Base-by-base conservation (phyloP, 2,113 vertebrate genomes). In the Eptesicus fuscus region DNA sequence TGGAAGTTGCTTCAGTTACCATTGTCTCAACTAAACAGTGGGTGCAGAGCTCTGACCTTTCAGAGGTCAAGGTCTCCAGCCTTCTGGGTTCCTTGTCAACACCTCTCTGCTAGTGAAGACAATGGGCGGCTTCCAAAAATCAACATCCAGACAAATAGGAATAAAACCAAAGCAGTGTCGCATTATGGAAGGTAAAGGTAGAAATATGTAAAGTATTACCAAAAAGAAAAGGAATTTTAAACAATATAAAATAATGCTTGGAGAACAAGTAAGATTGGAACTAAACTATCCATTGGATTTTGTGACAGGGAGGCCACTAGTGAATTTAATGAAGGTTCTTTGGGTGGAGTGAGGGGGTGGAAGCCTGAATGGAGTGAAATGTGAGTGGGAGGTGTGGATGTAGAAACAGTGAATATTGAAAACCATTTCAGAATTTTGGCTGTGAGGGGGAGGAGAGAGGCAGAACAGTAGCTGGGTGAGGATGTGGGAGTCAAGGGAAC, bases 341-440 rank as follows among this genome's bases (percentile, higher is more conserved):
- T 88, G 77, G 51, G 80, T 76, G 67, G 90, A 93, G 49, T 88
- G 92, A 93, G 85, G 85, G 32, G 95, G 96, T 70, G 49, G 96
- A 84, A 93, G 84, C 77, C n/a, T 88, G 96, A 96, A 93, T 95
- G 83, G 67, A 96, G 73, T 95, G 96, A 93, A 92, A 85, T 85
- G 83, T 93, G 90, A 92, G 97, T 97, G 56, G 96, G 97, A 96
- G 53, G 90, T 88, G 80, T 90, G 96, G 88, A 95, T 92, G 73
- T 85, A 82, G 76, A 90, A 96, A 88, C 96, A 96, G 84, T 86
- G 96, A 92, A 84, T 95, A 94, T 88, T 92, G 94, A 97, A 93
- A 96, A 96, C 40, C 61, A 28, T 92, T 88, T 90, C 83, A 92
- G 89, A 95, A 93, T 90, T 92, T 92, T 63, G 88, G 69, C 88